Conservation (phyloP, 2,888 invertebrate species). For the Andricus quercusramuli region DNA sequence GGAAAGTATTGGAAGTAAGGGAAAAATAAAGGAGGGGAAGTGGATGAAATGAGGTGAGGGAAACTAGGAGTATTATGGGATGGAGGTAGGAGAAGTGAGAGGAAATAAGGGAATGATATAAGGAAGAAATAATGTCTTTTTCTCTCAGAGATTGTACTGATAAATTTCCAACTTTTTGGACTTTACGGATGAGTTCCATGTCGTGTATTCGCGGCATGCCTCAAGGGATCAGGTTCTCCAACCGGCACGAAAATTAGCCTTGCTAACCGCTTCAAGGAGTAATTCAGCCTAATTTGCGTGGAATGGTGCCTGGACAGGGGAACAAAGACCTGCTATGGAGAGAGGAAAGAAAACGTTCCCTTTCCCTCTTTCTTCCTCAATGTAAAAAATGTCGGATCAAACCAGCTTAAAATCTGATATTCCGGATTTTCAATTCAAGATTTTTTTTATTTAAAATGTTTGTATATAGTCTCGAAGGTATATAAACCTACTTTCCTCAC, state of each 20-base stretch:
- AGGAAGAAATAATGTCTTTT: background rate
- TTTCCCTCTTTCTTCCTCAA: background rate
- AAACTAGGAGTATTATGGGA: too few relatives aligned
- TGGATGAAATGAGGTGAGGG: too few relatives aligned
- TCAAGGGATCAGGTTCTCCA: background rate
- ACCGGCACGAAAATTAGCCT: slow-evolving; percentile 18
- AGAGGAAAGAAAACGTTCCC: background rate
- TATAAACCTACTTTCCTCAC: background rate
- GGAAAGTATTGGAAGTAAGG: too few relatives aligned
- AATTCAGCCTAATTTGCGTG: slow-evolving; percentile 35
- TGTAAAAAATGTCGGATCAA: too few relatives aligned
- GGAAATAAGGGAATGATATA: too few relatives aligned
- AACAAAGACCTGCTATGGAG: slow-evolving; percentile 36
- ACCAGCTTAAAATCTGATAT: background rate
- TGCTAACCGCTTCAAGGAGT: slow-evolving; percentile 22
- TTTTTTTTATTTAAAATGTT: too few relatives aligned
- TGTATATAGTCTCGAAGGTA: too few relatives aligned
- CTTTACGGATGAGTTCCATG: background rate
- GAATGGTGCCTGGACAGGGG: slow-evolving; percentile 18
- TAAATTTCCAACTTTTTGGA: too few relatives aligned
- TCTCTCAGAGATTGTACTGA: background rate
- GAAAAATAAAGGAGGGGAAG: too few relatives aligned
- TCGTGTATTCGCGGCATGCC: background rate
- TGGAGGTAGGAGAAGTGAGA: too few relatives aligned
- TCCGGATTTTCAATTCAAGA: too few relatives aligned